Evolutionary conservation across 2,888 invertebrate species (phyloP), one percentile per base, ranked within the genome.

Genomic region (Tinea trinotella): DNA sequence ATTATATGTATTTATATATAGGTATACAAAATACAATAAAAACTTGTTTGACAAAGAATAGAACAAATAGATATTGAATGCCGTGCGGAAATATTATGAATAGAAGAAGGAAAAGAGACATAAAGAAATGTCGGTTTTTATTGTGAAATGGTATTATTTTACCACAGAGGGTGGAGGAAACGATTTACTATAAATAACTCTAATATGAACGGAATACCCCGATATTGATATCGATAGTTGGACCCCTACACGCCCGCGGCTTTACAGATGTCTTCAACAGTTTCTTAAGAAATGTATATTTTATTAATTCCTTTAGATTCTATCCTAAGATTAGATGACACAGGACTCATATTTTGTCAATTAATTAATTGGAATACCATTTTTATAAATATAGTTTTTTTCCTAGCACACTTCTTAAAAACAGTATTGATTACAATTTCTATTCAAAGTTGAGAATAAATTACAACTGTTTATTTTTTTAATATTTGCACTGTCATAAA

Each of bases 101-200:
- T 50, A 50, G 50, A 24, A 20, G 24, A 10, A 50, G 24, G 50
- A 50, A 24, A 24, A 20, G 24, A 48, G 19, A 50, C 24, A 19
- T 18, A 35, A 52, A 53, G 36, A 53, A 53, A 53, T 20, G 40
- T 53, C 53, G 40, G 36, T 30, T 50, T 50, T 50, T 50, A 53
- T 52, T 53, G 53, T 36, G 36, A 53, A 53, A 36, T 53, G 53
- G 36, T 71, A 76, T 75, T 70, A 70, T 72, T 73, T 69, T 68
- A 68, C 70, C 60, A 64, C 63, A 62, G 64, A 70, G 68, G 71
- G 70, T 68, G 30, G 71, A 70, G 73, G 73, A 75, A 82, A 69
- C 77, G 77, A 77, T 80, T 79, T 80, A 74, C 84, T 80, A 83
- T 82, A 81, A 81, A 83, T 82, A 84, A 79, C 77, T 79, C 74